Evolutionary conservation across 2,888 invertebrate species (phyloP).

Genomic region (Axea sp.): DNA sequence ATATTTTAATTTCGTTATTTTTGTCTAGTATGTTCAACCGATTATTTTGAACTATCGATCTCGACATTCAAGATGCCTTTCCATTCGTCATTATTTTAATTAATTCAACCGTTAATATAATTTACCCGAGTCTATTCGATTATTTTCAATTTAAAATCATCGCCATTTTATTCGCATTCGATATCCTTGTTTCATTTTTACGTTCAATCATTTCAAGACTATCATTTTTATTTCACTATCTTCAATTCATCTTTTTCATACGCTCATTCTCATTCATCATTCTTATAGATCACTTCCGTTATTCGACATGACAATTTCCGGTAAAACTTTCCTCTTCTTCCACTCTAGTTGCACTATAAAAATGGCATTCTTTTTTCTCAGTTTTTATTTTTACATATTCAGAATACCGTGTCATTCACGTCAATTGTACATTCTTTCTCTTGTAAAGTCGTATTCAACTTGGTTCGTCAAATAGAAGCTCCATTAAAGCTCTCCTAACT

Average conservation of each 20-base stretch:
- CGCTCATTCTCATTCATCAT: not conserved
- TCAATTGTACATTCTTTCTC: slow-evolving; percentile 30
- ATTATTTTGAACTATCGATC: too few relatives aligned
- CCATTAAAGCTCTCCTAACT: slow-evolving; percentile 47
- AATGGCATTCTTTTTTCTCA: too few relatives aligned
- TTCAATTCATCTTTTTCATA: not conserved
- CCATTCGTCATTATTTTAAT: too few relatives aligned
- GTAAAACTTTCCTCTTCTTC: not conserved
- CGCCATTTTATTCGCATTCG: too few relatives aligned
- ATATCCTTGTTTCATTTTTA: too few relatives aligned
- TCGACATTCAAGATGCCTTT: too few relatives aligned
- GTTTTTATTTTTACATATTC: slow-evolving; percentile 1
- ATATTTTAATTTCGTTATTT: too few relatives aligned
- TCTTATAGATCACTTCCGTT: not conserved
- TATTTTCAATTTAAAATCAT: too few relatives aligned
- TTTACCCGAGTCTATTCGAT: too few relatives aligned
- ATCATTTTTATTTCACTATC: not conserved
- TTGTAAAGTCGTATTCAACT: slow-evolving; percentile 50
- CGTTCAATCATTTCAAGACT: too few relatives aligned
- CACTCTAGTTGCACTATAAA: not conserved
- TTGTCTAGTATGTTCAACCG: too few relatives aligned
- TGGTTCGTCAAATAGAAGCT: slow-evolving; percentile 48
- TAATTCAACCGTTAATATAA: too few relatives aligned
- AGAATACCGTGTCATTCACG: slow-evolving; percentile 24
- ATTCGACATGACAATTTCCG: not conserved